Evolutionary conservation across 2,888 invertebrate genomes (phyloP), one percentile per base, ranked within the genome.

Genomic region (Eulithis testata): DNA sequence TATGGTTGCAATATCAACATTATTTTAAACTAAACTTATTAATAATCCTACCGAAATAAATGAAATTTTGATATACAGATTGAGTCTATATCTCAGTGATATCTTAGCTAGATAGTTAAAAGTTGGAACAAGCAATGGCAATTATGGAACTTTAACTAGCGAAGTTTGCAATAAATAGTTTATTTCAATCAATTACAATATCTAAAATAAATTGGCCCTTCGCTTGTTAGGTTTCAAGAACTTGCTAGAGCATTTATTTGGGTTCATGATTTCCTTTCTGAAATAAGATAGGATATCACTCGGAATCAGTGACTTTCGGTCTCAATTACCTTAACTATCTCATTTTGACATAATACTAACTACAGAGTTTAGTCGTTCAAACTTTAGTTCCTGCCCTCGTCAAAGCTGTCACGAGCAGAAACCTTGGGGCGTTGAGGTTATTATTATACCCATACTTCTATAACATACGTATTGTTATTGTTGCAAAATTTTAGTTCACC

Each of bases 141-240:
- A 78, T 77, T 78, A 75, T 73, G 73, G 73, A 79, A 79, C 69
- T 77, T 76, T 73, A 75, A 77, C 73, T 74, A 74, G 72, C 67
- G 66, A 78, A 76, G 75, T 80, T 80, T 31, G 60, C 21, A 60
- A 68, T 71, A 71, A 73, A 72, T 71, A 68, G 68, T 67, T 72
- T 68, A 68, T 68, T 60, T 66, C 67, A 55, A 62, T 53, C 52
- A 5, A 49, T 6, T 40, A 53, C 37, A 40, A 40, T 52, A 36
- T 14, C 52, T 14, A 8, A 47, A 56, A 47, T 57, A 57, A 49
- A 57, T 49, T 8, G 8, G 14, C 44, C 43, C 11, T 56, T 31
- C 45, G 31, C 45, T 56, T 57, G 49, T 47, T 7, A 11, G 31
- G 4, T 52, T 52, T 52, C 52, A 14, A 57, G 5, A 49, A 49